Evolutionary conservation across 1,140 invertebrate genomes (phyloP), one percentile per base, ranked within the genome.

Genomic region (Pachyrhynchus sulphureomaculatus): DNA sequence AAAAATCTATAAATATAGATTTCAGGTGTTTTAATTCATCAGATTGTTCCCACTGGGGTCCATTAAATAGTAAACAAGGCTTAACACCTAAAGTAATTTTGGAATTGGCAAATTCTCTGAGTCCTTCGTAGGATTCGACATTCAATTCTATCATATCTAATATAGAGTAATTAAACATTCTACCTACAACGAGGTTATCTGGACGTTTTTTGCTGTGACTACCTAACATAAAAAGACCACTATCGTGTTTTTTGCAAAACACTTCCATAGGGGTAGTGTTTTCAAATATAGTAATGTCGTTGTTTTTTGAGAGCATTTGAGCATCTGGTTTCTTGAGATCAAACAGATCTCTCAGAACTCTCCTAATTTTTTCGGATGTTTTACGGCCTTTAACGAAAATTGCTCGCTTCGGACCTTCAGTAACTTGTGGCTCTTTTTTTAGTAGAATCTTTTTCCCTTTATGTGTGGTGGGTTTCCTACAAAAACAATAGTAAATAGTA

Each of bases 131-230:
- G 80, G 8, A 85, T 79, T 77, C 86, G 86, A 98, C 83, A 17
- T 93, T 92, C 61, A 99, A 83, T 81, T 99, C 97, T 68, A 96
- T 85, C 93, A 99, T 98, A 74, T 99, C 97, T 34, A 99, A 78
- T 21, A 99, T 76, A 42, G 90, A 88, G 70, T 90, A 83, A 78
- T 99, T 92, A 79, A 88, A 98, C 67, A 91, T 88, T 66, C 97
- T 82, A 2, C 93, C 95, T 58, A 98, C 76, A 26, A 97, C 79
- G 39, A 99, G 75, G 80, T 97, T 98, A 72, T 98, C 85, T 1
- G 96, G 96, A 17, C 95, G 81, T 76, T 99, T 99, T 78, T 99
- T 99, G 48, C 85, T 91, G 64, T 94, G 88, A n/a, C 88, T 92
- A 15, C 86, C 92, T 74, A 96, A 90, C 51, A 90, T 82, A 80